These are phyloP conservation scores for Ibycter americanus DNA, from an alignment of 2,797 vertebrate species.

Conservation along the genomic window DNA sequence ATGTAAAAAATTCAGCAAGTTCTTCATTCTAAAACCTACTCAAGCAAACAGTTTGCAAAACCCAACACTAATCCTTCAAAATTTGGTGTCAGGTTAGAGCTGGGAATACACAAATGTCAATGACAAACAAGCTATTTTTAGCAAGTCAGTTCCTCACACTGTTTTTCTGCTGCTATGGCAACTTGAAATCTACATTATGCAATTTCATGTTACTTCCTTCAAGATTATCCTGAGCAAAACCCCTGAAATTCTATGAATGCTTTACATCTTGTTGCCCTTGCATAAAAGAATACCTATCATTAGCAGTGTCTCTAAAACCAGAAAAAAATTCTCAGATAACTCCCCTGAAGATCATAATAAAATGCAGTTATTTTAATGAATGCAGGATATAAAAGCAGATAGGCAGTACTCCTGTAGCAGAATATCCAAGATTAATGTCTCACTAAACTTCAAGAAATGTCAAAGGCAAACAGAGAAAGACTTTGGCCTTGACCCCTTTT, in stretches of 20 bases:
- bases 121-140: conserved; percentile 65
- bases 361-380: conserved; percentile 9
- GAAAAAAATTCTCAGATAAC: not conserved
- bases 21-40: not conserved
- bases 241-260: conserved; percentile 7
- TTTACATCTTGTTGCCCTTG: conserved; percentile 20
- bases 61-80: conserved; percentile 37
- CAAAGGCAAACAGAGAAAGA: conserved; percentile 14
- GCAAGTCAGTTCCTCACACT: conserved; percentile 16
- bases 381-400: not conserved
- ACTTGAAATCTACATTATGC: conserved; percentile 56
- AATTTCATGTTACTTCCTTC: conserved; percentile 48
- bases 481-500: not conserved
- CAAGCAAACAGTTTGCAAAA: conserved; percentile 21
- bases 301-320: not conserved
- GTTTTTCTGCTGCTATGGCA: conserved; percentile 63
- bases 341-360: not conserved
- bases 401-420: not conserved
- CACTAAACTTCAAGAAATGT: not conserved
- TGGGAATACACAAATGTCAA: conserved; percentile 42
- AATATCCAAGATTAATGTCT: not conserved
- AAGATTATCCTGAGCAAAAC: conserved; percentile 44
- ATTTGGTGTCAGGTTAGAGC: not conserved
- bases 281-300: conserved; percentile 9
- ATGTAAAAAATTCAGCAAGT: not conserved